Base-by-base conservation (phyloP, 2,113 vertebrate species). In the Scomber colias region DNA sequence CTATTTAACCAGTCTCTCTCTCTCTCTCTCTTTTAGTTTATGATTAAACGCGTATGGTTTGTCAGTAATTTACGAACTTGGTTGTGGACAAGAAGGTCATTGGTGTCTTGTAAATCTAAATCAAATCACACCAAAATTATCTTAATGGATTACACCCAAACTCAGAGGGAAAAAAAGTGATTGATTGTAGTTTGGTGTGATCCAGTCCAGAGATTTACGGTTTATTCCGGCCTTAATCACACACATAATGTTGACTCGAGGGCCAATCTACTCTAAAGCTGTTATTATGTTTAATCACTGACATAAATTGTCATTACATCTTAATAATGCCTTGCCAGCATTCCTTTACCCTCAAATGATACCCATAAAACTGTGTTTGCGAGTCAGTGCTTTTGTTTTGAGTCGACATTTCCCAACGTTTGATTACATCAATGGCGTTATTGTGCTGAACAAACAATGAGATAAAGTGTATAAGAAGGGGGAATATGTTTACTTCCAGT, bases 111-210 rank as follows among this genome's bases (percentile, higher is more conserved):
- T 40, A 40, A 40, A 40, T 40, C 35, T 9, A 40, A 9, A 40
- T 8, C 9, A 40, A 30, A 49, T 55, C 11, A 15, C 24, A 30
- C 51, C 73, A 16, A 31, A 70, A 48, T 60, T 16, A 55, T 73
- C 55, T 72, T 24, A 56, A 9, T 72, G 11, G 4, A 77, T 65
- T 65, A 12, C 27, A 69, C 15, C n/a, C 14, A 44, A 53, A 44
- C 61, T 40, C 12, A 31, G n/a, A 24, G 21, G 62, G 61, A 78
- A 73, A 81, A 48, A 73, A 81, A 48, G 59, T 51, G 72, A 62
- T 48, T 50, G 14, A 15, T 48, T 46, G 21, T 54, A 24, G 10
- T 69, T 45, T 35, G 31, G 44, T 9, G 54, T 31, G n/a, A 73
- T 57, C 24, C 24, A 27, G 21, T 27, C 24, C 13, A 59, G 19